phyloP scores from a whole-genome alignment of 53 echinoderm and acorn worm species.

The Zoroaster sp. region DNA sequence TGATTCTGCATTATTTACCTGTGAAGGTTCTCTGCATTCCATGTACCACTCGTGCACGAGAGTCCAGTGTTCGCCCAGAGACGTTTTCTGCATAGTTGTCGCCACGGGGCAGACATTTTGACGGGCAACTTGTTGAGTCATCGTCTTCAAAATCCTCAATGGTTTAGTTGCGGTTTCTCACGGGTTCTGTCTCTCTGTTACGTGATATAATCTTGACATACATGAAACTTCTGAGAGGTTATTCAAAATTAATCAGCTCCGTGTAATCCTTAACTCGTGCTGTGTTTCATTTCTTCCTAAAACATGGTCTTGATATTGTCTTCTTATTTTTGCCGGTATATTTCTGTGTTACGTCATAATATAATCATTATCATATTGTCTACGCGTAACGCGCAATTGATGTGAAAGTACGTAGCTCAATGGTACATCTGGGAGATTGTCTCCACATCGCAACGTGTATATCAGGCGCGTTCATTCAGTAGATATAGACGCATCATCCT shows the following conservation, averaged over 20 bases:
- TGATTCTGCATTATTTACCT: conserved; percentile 7
- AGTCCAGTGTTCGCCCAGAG: conserved; percentile 44
- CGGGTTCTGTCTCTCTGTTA: background rate
- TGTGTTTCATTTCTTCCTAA: no score
- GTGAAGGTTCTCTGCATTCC: conserved; percentile 46
- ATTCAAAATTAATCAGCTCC: background rate
- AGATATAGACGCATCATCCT: no score
- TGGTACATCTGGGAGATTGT: background rate
- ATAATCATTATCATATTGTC: background rate
- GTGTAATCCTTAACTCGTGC: no score
- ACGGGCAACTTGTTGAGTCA: background rate
- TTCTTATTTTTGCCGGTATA: no score
- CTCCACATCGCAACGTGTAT: background rate
- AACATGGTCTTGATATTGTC: no score
- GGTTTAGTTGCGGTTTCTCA: background rate
- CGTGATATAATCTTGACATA: background rate
- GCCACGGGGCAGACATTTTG: conserved; percentile 1
- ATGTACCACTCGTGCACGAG: conserved; percentile 64
- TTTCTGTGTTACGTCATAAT: background rate
- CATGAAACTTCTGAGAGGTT: background rate
- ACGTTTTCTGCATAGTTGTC: background rate
- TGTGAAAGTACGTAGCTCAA: background rate
- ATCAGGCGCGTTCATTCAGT: background rate
- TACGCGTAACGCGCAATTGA: background rate
- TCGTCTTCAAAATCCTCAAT: background rate